Evolutionary conservation across 2,797 vertebrate species (phyloP).

Genomic region (Sebastiscus albofasciatus): DNA sequence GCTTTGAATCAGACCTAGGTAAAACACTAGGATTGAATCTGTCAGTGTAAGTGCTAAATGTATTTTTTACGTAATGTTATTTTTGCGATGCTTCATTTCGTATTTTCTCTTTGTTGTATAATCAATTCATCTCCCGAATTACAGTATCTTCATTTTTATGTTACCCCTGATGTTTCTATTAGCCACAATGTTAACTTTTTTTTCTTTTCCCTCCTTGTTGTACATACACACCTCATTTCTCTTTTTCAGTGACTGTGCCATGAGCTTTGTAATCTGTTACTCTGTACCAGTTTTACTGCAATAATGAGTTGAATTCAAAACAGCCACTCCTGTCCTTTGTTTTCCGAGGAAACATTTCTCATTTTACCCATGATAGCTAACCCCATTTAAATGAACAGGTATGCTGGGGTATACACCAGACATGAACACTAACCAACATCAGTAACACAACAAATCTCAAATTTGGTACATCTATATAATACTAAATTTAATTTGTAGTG

Average conservation of each 20-base stretch:
- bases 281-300: conserved; percentile 82
- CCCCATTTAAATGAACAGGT: not conserved
- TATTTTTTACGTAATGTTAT: conserved; percentile 70
- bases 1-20: conserved; percentile 72
- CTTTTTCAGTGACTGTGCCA: conserved; percentile 81
- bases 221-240: conserved; percentile 78
- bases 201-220: conserved; percentile 71
- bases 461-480: conserved; percentile 34
- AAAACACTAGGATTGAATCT: conserved; percentile 69
- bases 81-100: conserved; percentile 70
- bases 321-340: conserved; percentile 67
- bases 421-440: conserved; percentile 2
- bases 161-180: conserved; percentile 74
- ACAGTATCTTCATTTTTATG: conserved; percentile 72
- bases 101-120: conserved; percentile 78
- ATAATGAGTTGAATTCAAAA: conserved; percentile 82
- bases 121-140: conserved; percentile 70
- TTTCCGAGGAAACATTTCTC: conserved; percentile 5
- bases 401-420: not conserved
- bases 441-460: conserved; percentile 36
- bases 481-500: not conserved
- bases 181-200: conserved; percentile 67
- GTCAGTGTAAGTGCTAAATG: conserved; percentile 71
- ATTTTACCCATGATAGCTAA: not conserved
- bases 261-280: conserved; percentile 80